A percentile compares a stretch with the other conserved stretches of the same genome.
phyloP scores from a whole-genome alignment of 2,113 vertebrate genomes.

The Cyanocitta stelleri region DNA sequence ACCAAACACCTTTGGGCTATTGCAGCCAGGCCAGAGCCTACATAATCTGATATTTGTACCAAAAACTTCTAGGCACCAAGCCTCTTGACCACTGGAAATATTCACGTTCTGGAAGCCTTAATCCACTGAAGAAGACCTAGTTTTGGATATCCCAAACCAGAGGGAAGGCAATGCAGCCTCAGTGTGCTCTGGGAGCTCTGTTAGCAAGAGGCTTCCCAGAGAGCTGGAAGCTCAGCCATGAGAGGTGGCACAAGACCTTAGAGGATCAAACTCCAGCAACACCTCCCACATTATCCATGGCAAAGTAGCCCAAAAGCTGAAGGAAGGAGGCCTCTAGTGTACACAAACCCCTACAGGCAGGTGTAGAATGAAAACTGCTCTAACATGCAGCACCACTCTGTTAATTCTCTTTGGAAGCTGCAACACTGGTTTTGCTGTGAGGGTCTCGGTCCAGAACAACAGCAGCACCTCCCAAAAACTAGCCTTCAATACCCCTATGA shows the following conservation, averaged over 20 bases:
- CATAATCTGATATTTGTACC: neutral
- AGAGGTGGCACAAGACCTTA: rapidly evolving
- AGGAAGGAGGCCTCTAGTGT: neutral
- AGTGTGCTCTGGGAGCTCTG: neutral
- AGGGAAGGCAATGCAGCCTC: neutral
- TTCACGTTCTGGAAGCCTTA: neutral
- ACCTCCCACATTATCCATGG: neutral
- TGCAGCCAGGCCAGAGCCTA: neutral
- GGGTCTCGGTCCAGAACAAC: neutral
- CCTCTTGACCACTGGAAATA: neutral
- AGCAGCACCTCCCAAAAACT: neutral
- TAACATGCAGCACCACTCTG: rapidly evolving
- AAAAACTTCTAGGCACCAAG: neutral
- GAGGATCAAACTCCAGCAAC: neutral
- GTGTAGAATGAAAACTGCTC: neutral
- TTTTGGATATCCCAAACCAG: neutral
- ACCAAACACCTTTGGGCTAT: neutral
- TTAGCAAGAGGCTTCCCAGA: neutral
- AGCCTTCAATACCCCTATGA: neutral
- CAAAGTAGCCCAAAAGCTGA: neutral
- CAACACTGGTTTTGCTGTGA: neutral
- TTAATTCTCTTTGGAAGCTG: neutral
- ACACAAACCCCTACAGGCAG: neutral
- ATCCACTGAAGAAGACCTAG: neutral
- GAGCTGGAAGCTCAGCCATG: neutral